Conservation (phyloP, 1,140 invertebrate genomes). For the Colletes gigas region DNA sequence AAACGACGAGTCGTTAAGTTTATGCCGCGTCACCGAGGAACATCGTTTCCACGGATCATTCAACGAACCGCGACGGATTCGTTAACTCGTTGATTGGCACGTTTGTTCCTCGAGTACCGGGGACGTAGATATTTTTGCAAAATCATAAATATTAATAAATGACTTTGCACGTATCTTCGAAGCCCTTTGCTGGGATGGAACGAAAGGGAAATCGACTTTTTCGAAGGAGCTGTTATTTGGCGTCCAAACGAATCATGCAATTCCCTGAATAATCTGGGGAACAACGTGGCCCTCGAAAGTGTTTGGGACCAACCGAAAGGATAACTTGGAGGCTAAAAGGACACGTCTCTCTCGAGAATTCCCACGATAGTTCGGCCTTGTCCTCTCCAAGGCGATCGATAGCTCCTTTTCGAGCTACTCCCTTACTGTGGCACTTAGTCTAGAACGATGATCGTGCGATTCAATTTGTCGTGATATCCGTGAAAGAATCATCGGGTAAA, state of each 20-base stretch:
- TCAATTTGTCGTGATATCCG: slow-evolving; percentile 51
- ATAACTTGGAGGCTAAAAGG: neutral
- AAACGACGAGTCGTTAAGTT: neutral
- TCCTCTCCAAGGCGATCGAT: slow-evolving; percentile 52
- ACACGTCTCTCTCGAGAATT: slow-evolving; percentile 30
- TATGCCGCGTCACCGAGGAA: no score
- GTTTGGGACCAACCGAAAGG: neutral
- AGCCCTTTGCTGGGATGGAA: no score
- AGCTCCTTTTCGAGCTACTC: slow-evolving; percentile 60
- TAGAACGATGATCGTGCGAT: slow-evolving; percentile 57
- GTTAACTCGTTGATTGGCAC: neutral
- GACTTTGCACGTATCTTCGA: no score
- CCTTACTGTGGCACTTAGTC: slow-evolving; percentile 52
- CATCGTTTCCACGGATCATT: neutral
- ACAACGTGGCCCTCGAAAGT: neutral
- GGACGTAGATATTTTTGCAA: no score
- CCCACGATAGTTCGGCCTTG: slow-evolving; percentile 27
- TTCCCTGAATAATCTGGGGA: neutral
- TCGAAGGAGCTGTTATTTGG: neutral
- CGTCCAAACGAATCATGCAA: neutral
- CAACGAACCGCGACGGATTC: slow-evolving; percentile 33
- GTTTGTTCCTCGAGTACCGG: no score
- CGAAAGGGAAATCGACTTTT: no score
- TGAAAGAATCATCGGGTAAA: slow-evolving; percentile 33
- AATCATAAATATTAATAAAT: no score